Evolutionary conservation across 2,888 invertebrate species (phyloP), one percentile per base, ranked within the genome.

Genomic region (Mesorhabditis spiculigera): DNA sequence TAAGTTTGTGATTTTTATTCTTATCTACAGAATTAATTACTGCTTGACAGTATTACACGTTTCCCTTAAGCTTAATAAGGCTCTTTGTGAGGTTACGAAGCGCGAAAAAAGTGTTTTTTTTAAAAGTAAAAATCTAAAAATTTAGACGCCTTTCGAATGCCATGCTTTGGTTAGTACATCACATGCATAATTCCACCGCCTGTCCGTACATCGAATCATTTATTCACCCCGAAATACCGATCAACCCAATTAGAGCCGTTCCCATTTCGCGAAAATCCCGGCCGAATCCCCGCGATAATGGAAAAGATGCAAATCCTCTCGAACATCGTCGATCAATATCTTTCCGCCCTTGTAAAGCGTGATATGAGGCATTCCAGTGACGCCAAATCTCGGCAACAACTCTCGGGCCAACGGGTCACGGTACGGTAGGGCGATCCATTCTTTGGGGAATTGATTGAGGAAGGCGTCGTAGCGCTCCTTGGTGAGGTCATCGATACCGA

Each of bases 361-460:
- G n/a, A 50, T 3, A 50, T 50, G 58, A 13, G 58, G 58, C 58
- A 50, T 13, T 50, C 58, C 58, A 10, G 8, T 50, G 58, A 50
- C 58, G 10, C 58, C 58, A 50, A 50, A 50, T 50, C n/a, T 50
- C 58, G 10, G 10, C 58, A 50, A 13, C 58, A 50, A 10, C n/a
- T 50, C 58, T n/a, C 58, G 8, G 10, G 58, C n/a, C n/a, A 13
- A 13, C 58, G 58, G 10, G 10, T n/a, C 8, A n/a, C 58, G 58
- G n/a, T 50, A 50, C n/a, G 58, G 58, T 50, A 50, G n/a, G n/a
- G n/a, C n/a, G 58, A 50, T 50, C 58, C 58, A 50, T n/a, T 10
- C 8, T 10, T 10, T 13, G 3, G 58, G 58, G 58, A 50, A 50
- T 13, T 13, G 58, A 50, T 50, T n/a, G n/a, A 50, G 10, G n/a